Percentiles rank a stretch among this genome's conserved stretches.
Evolutionary conservation across 2,797 vertebrate species (phyloP).

Genomic region (Bothrops alternatus): DNA sequence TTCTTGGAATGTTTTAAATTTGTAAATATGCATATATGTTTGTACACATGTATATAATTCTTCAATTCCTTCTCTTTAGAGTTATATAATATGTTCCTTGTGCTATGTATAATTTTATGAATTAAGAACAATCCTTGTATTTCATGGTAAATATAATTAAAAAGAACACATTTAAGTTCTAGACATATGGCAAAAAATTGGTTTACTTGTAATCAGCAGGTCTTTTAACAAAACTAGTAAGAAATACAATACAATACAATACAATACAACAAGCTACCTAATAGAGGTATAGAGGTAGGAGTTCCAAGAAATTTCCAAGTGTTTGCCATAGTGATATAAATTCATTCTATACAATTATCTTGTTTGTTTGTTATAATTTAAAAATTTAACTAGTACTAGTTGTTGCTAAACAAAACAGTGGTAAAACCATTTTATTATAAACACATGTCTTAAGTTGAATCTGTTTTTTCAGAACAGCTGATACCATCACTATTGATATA

Average conservation of each 20-base stretch:
- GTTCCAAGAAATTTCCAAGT: neutral
- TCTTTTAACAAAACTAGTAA: neutral
- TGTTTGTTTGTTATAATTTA: neutral
- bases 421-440: neutral
- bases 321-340: neutral
- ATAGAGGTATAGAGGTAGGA: neutral
- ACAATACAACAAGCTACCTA: no score
- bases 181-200: neutral
- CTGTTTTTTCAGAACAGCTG: neutral
- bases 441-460: neutral
- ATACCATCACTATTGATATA: neutral
- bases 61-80: neutral
- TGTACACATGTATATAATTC: neutral
- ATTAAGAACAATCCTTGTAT: neutral
- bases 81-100: neutral
- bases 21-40: neutral
- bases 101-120: neutral
- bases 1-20: neutral
- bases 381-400: neutral
- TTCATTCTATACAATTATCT: neutral
- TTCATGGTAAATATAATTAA: neutral
- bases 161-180: neutral
- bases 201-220: neutral
- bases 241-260: neutral
- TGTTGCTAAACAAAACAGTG: neutral